Conservation (phyloP, 2,113 vertebrate genomes). For the Dendrocopos noguchii region DNA sequence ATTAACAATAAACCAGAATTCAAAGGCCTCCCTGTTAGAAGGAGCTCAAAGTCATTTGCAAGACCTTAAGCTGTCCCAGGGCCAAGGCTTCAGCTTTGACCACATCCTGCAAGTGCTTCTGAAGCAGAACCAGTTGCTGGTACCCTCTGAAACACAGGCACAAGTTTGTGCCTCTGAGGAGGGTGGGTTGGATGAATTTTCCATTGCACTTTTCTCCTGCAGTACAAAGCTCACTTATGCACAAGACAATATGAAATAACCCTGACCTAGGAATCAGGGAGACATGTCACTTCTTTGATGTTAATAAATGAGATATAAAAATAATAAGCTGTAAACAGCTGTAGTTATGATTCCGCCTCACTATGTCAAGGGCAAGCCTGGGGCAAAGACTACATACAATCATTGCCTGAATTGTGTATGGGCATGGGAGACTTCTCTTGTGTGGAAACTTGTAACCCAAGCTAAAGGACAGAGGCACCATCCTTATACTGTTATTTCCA, state of each 20-base stretch:
- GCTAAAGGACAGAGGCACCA: background rate
- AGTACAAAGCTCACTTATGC: background rate
- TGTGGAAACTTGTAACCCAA: background rate
- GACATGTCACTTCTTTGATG: background rate
- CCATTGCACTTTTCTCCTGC: background rate
- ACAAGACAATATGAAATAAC: background rate
- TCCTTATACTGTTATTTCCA: background rate
- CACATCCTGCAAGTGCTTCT: background rate
- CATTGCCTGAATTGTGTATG: rapidly evolving
- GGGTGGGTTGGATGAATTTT: background rate
- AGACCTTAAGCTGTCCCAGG: background rate
- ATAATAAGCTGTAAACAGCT: background rate
- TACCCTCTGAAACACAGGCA: background rate
- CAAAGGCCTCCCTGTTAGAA: background rate
- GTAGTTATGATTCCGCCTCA: background rate
- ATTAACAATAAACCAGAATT: background rate
- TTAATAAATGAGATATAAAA: background rate
- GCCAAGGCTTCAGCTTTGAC: background rate
- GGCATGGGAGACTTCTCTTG: background rate
- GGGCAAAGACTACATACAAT: background rate
- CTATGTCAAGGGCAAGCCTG: background rate
- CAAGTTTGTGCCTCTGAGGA: background rate
- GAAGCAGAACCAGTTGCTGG: background rate
- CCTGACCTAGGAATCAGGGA: background rate
- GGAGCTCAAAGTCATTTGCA: background rate